These are phyloP conservation scores for Smutsia temminckii DNA, from an alignment of 2,797 vertebrate species.

Conservation along the genomic window DNA sequence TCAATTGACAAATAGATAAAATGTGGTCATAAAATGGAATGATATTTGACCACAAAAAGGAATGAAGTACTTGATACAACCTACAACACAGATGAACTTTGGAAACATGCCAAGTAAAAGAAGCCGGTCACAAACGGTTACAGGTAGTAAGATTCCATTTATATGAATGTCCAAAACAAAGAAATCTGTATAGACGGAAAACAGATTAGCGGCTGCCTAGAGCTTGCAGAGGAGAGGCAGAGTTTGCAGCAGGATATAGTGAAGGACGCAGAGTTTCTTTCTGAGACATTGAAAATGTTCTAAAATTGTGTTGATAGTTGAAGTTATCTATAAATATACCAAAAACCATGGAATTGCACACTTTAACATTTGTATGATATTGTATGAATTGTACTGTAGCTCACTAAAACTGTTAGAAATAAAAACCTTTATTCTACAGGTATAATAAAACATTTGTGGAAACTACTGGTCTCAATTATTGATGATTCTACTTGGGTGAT, in stretches of 20 bases:
- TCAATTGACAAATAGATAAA: constrained; percentile 18
- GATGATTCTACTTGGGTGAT: background rate
- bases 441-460: background rate
- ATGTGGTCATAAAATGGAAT: background rate
- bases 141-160: background rate
- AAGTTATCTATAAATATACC: background rate
- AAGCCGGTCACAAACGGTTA: constrained; percentile 5
- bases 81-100: background rate
- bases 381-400: background rate
- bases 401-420: constrained; percentile 12
- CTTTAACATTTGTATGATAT: background rate
- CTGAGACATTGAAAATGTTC: background rate
- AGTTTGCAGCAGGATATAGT: background rate
- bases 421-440: background rate
- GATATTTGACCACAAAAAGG: constrained; percentile 7
- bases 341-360: background rate
- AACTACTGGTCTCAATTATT: background rate
- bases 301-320: background rate
- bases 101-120: constrained; percentile 39
- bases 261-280: background rate
- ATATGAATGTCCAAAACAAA: background rate
- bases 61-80: constrained; percentile 9
- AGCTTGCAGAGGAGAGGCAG: background rate
- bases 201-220: background rate
- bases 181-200: background rate